Conservation (phyloP, 2,888 invertebrate genomes). For the Pseudococcus viburni region DNA sequence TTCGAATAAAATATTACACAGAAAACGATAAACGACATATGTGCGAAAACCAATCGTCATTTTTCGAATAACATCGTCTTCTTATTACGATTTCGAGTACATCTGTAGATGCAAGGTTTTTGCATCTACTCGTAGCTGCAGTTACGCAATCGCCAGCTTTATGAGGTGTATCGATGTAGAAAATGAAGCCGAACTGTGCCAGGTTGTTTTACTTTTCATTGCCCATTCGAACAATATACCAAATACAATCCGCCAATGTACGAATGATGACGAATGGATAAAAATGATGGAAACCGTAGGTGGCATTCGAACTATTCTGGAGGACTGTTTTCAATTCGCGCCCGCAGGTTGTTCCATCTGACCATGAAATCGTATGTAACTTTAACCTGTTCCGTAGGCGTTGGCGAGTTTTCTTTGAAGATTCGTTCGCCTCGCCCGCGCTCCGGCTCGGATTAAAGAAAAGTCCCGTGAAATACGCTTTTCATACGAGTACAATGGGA, state of each 20-base stretch:
- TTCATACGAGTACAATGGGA: slow-evolving; percentile 12
- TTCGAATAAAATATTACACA: slow-evolving; percentile 13
- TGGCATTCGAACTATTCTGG: neutral
- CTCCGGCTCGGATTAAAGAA: neutral
- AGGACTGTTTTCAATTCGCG: neutral
- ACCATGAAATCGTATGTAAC: slow-evolving; percentile 34
- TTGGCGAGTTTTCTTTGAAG: slow-evolving; percentile 33
- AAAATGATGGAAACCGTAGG: slow-evolving; percentile 27
- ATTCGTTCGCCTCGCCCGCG: neutral
- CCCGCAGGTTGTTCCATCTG: slow-evolving; percentile 33
- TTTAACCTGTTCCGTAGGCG: slow-evolving; percentile 48
- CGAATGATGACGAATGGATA: slow-evolving; percentile 19
- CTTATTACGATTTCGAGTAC: too few relatives aligned
- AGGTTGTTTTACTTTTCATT: neutral
- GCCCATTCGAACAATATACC: neutral
- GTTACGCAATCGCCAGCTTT: neutral
- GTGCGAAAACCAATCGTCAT: slow-evolving; percentile 7
- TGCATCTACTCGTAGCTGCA: slow-evolving; percentile 1
- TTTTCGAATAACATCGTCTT: neutral
- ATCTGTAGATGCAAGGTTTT: neutral
- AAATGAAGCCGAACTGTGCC: neutral
- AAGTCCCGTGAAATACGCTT: slow-evolving; percentile 6
- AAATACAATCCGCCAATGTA: neutral
- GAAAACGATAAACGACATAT: neutral
- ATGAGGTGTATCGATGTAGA: neutral